Evolutionary conservation across 2,888 invertebrate species (phyloP).

Genomic region (Cheilosia scutellata): DNA sequence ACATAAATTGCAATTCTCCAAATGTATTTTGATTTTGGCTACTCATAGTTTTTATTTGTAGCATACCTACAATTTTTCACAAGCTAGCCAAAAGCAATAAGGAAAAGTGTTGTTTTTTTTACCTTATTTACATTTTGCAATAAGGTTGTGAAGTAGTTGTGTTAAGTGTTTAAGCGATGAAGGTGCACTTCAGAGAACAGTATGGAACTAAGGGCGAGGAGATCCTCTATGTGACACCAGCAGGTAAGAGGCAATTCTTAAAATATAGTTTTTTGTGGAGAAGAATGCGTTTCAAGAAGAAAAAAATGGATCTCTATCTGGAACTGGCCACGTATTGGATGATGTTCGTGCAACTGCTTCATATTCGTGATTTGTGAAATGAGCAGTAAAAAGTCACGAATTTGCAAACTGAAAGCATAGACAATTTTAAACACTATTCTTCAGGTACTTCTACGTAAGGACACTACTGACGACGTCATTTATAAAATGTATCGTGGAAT

Average conservation of each 20-base stretch:
- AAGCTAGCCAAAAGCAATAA: slow-evolving; percentile 5
- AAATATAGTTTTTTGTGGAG: neutral
- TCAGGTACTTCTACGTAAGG: no score
- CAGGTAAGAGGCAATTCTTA: slow-evolving; percentile 79
- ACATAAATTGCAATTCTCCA: slow-evolving; percentile 16
- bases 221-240: slow-evolving; percentile 84
- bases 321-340: slow-evolving; percentile 11
- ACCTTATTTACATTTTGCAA: slow-evolving; percentile 32
- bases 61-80: neutral
- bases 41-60: slow-evolving; percentile 18
- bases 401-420: no score
- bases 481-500: no score
- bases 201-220: slow-evolving; percentile 84
- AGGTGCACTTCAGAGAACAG: slow-evolving; percentile 84
- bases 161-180: slow-evolving; percentile 79
- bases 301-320: neutral
- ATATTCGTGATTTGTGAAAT: no score
- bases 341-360: no score
- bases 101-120: slow-evolving; percentile 28
- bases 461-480: no score
- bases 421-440: no score
- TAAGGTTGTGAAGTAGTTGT: slow-evolving; percentile 63
- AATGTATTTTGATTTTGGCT: slow-evolving; percentile 9
- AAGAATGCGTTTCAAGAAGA: neutral
- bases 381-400: no score